Conservation (phyloP, 2,888 invertebrate species). For the Lapara coniferarum region DNA sequence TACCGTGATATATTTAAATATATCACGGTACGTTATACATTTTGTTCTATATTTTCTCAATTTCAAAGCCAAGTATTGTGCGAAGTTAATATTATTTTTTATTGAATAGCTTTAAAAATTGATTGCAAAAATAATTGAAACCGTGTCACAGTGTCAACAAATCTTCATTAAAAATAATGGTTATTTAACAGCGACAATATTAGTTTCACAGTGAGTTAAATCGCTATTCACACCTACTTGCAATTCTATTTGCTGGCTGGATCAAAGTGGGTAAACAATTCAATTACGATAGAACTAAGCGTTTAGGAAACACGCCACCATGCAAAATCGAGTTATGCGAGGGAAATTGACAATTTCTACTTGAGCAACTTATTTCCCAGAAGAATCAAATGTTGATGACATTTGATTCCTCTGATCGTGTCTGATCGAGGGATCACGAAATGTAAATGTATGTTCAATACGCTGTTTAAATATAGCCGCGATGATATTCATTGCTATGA, state of each 20-base stretch:
- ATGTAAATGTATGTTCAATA: constrained; percentile 13
- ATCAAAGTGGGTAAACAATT: constrained; percentile 23
- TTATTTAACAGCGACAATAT: constrained; percentile 10
- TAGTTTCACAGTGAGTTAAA: constrained; percentile 26
- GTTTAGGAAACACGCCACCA: constrained; percentile 34
- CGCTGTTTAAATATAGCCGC: neutral
- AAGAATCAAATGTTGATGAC: constrained; percentile 44
- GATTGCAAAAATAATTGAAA: neutral
- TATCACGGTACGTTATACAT: too few species aligned
- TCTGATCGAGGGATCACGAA: neutral
- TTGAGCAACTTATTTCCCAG: constrained; percentile 38
- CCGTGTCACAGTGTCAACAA: neutral
- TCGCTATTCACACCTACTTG: constrained; percentile 24
- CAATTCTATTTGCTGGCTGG: constrained; percentile 24
- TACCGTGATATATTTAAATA: too few species aligned
- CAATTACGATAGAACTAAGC: constrained; percentile 23
- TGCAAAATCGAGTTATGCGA: constrained; percentile 39
- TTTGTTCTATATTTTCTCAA: too few species aligned
- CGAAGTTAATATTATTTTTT: too few species aligned
- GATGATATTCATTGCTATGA: neutral
- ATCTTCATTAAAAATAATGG: constrained; percentile 10
- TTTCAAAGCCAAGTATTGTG: too few species aligned
- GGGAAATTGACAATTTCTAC: constrained; percentile 42
- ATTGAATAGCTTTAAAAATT: neutral
- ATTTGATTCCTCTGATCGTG: constrained; percentile 16